Evolutionary conservation across 2,797 vertebrate species (phyloP), one percentile per base, ranked within the genome.

Genomic region (Microtus californicus): DNA sequence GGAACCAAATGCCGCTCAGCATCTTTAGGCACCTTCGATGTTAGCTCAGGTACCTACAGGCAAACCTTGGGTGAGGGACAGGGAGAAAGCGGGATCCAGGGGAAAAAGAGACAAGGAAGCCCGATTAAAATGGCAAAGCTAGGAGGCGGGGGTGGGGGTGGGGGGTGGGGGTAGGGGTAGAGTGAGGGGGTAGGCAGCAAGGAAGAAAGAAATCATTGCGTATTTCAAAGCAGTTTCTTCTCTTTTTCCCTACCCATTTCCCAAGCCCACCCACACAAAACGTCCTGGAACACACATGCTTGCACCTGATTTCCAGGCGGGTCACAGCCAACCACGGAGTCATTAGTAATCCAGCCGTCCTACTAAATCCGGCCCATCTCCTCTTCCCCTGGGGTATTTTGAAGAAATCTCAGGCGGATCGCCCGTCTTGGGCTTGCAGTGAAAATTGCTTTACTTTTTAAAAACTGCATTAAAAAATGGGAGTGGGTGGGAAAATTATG

Each of bases 1-100:
- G 98, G 97, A 99, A 98, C 98, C 99, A 99, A 98, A 99, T 98
- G 98, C 99, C 98, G 99, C 99, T 99, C 99, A 99, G 99, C 99
- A 99, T 99, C 98, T 99, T 99, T 99, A 99, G 97, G 98, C 98
- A 82, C 98, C 98, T 96, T 97, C 56, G 96, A 98, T 98, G 98
- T 97, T 98, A 95, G 79, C 98, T 98, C 98, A 97, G 90, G 98
- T 97, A 98, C 98, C 98, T 98, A 98, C 97, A 97, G 98, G 98
- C 98, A 98, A 98, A 98, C 98, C 98, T 99, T 90, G 61, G 91
- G 91, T 89, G 37, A 82, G 93, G 94, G 93, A 90, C 96, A 80
- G 95, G 97, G 90, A 78, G 37, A 80, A 93, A 96, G 93, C 40
- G 54, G 90, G 95, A 51, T 78, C 10, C 13, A 11, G 51, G 65